Base-by-base conservation (phyloP, 2,888 invertebrate genomes). In the Leptinotarsa rubiginosa region DNA sequence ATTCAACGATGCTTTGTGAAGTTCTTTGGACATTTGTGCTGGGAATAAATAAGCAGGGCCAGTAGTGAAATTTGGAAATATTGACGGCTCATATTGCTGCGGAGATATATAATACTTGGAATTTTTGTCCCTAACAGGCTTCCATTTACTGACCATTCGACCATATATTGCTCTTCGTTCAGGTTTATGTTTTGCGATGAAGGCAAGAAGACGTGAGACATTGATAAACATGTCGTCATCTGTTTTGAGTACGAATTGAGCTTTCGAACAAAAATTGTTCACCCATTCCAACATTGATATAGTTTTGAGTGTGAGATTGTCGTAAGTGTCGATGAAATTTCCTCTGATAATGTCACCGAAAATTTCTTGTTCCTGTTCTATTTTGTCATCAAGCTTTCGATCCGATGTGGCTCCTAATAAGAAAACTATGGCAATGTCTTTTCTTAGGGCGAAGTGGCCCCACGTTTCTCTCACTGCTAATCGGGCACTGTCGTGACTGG, bases 171-270 rank as follows among this genome's bases (percentile, higher is more conserved):
- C 92, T 78, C 91, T 90, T 80, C 92, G 91, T n/a, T 93, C 91
- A 82, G 90, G 89, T 64, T 84, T 89, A 83, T 92, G 92, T 78
- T 89, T 90, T 66, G 91, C 90, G 72, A 93, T 89, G 87, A 95
- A 94, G 68, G 87, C 87, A 73, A 95, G 88, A 81, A 96, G 89
- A 77, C 92, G 92, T 78, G 92, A 92, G 80, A 95, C 91, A 89
- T 96, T 95, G 81, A 96, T 94, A 87, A 95, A 96, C 95, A 96
- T 95, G 88, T 96, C 96, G 87, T 96, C 96, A 87, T 96, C 95
- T 2, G 95, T 95, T 90, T 96, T 96, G 79, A 96, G 91, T 84
- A 96, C 90, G 83, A 91, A 94, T 84, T 91, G 92, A 79, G 92
- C 93, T 82, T 91, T 91, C 77, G 93, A 91, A 87, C 95, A 96